A percentile compares a stretch with the other conserved stretches of the same genome.
Evolutionary conservation across 2,113 vertebrate genomes (phyloP).

Genomic region (Speoplatyrhinus poulsoni): DNA sequence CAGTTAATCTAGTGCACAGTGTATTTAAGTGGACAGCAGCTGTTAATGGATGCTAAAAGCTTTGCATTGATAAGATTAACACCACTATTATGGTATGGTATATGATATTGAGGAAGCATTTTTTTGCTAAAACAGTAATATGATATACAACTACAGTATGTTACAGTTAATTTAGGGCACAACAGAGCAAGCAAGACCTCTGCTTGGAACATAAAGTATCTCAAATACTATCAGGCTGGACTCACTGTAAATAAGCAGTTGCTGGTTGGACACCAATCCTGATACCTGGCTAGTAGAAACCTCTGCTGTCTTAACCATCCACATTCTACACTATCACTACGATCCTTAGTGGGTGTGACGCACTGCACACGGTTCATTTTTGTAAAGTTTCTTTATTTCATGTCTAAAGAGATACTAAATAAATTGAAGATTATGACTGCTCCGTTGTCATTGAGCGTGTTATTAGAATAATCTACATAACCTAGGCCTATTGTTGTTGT

Average conservation of each 20-base stretch:
- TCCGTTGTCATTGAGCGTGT: neutral
- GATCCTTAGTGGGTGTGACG: no score
- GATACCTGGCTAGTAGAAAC: conserved; percentile 34
- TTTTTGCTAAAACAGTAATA: conserved; percentile 17
- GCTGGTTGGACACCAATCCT: conserved; percentile 16
- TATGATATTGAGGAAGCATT: neutral
- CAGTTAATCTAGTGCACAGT: conserved; percentile 27
- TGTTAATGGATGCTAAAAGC: conserved; percentile 26
- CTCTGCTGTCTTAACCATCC: conserved; percentile 41
- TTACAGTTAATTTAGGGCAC: conserved; percentile 33
- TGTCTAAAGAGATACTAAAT: conserved; percentile 72
- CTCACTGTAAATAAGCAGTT: conserved; percentile 30
- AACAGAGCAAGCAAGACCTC: conserved; percentile 9
- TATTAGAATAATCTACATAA: neutral
- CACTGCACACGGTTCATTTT: conserved; percentile 70
- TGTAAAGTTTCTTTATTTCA: conserved; percentile 71
- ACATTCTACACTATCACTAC: neutral
- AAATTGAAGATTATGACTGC: conserved; percentile 61
- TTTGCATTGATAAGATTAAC: conserved; percentile 18
- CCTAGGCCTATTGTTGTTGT: neutral
- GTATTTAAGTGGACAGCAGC: conserved; percentile 5
- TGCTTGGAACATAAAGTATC: conserved; percentile 41
- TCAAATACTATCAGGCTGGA: conserved; percentile 14
- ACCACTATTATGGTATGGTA: neutral
- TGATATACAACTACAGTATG: conserved; percentile 1